Percentiles rank a stretch among this genome's conserved stretches.
These are phyloP conservation scores for Rhombomys opimus DNA, from an alignment of 2,113 vertebrate species.

Conservation along the genomic window DNA sequence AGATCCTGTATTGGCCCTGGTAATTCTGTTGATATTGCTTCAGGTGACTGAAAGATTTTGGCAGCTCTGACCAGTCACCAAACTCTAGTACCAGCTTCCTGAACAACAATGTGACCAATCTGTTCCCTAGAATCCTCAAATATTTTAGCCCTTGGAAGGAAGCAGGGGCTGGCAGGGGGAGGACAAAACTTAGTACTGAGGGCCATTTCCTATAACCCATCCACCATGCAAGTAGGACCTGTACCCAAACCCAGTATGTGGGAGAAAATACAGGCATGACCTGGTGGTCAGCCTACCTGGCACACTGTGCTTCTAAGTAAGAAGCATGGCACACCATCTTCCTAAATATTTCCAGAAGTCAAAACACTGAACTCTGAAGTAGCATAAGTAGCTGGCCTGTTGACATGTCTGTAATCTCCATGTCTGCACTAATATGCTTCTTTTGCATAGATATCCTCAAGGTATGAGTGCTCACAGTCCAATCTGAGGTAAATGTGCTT, in stretches of 20 bases:
- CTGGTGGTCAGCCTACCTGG: not conserved
- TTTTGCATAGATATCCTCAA: not conserved
- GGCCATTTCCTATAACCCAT: not conserved
- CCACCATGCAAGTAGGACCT: not conserved
- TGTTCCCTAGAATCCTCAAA: not conserved
- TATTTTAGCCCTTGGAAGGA: not conserved
- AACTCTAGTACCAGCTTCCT: not conserved
- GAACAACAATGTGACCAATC: not conserved
- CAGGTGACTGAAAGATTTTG: not conserved
- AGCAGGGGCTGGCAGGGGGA: not conserved
- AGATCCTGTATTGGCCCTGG: not conserved
- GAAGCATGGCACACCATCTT: not conserved
- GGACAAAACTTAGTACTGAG: not conserved
- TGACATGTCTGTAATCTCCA: not conserved
- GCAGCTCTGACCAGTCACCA: not conserved
- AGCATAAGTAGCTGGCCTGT: not conserved
- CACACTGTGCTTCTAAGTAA: not conserved
- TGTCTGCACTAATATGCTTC: not conserved
- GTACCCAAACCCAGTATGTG: not conserved
- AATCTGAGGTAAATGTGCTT: not conserved
- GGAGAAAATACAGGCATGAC: not conserved
- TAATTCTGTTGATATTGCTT: not conserved
- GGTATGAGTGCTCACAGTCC: not conserved
- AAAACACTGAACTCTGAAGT: not conserved
- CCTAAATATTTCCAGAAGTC: not conserved